Conservation (phyloP, 2,888 invertebrate species). For the Sarcophaga carnaria region DNA sequence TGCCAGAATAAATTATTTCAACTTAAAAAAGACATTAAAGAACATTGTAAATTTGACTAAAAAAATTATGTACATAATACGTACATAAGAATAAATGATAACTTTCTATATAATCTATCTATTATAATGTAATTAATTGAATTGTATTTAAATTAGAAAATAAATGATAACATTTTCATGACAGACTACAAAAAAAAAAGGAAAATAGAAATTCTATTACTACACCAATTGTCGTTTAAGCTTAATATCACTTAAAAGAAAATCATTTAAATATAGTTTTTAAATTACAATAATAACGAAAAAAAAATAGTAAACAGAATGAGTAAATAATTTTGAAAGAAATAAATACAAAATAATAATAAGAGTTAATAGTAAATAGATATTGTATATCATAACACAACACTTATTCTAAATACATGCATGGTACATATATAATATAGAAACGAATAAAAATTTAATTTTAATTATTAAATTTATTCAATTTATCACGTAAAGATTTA, state of each 20-base stretch:
- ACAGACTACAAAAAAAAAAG: neutral
- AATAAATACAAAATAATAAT: neutral
- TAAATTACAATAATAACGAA: neutral
- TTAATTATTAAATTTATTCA: neutral
- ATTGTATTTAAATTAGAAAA: neutral
- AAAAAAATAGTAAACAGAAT: neutral
- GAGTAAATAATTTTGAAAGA: conserved; percentile 1
- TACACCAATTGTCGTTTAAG: conserved; percentile 36
- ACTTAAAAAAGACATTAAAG: no score
- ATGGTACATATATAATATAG: neutral
- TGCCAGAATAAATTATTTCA: no score
- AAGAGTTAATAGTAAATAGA: conserved; percentile 9
- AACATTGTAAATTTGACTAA: no score
- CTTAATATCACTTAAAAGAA: neutral
- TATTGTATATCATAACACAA: neutral
- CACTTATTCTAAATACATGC: no score
- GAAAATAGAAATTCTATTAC: neutral
- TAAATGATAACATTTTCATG: neutral
- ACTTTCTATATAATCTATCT: no score
- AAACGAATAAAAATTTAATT: neutral
- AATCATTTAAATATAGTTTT: neutral
- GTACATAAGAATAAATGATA: no score
- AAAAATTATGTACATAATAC: no score
- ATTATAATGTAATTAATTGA: no score
- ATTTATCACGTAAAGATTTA: no score